phyloP scores from a whole-genome alignment of 1,140 invertebrate species.

The Pristionchus pacificus region DNA sequence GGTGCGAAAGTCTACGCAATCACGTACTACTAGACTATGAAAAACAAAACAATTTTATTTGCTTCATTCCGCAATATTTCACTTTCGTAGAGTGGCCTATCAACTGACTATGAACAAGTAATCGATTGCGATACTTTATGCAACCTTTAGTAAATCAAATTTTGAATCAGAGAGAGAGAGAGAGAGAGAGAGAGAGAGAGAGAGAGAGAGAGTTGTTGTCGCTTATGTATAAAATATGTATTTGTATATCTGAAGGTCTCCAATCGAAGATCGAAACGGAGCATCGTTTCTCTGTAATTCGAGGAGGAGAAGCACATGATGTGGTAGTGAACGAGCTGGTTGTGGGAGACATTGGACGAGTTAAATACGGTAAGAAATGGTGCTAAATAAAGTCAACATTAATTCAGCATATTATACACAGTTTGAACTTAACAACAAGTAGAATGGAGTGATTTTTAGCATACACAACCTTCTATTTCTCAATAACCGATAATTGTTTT shows the following conservation, averaged over 20 bases:
- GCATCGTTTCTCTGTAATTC: conserved; percentile 94
- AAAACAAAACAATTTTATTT: no score
- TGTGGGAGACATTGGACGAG: conserved; percentile 93
- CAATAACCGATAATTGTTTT: conserved; percentile 11
- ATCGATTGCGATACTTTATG: no score
- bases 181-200: no score
- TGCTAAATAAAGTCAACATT: background rate
- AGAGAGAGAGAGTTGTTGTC: no score
- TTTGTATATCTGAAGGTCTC: conserved; percentile 63
- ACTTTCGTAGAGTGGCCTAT: no score
- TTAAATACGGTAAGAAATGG: conserved; percentile 55
- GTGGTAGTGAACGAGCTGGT: conserved; percentile 92
- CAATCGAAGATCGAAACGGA: conserved; percentile 97
- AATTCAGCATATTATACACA: background rate
- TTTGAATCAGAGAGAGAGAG: no score
- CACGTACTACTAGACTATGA: no score
- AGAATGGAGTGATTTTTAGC: background rate
- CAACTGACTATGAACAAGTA: no score
- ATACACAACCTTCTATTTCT: no score
- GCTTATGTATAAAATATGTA: no score
- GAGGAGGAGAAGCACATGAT: conserved; percentile 83
- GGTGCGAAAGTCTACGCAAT: conserved; percentile 38
- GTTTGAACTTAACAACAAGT: background rate
- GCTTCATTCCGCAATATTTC: no score
- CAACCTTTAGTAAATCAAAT: no score